Evolutionary conservation across 2,113 vertebrate species (phyloP).

Genomic region (Corythaixoides concolor): DNA sequence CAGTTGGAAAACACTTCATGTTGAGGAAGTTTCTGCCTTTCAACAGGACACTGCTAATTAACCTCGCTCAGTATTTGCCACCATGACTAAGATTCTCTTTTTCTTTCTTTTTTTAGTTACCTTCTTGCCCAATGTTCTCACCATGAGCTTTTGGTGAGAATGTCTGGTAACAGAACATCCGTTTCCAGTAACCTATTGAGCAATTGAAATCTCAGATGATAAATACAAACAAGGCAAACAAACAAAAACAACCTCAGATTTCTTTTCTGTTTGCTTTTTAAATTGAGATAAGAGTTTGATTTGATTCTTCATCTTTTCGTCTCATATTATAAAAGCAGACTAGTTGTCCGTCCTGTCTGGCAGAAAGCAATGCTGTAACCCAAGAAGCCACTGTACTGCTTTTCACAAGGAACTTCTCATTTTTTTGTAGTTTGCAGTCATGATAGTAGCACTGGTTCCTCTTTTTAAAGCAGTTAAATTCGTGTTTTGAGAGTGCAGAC

Average conservation of each 20-base stretch:
- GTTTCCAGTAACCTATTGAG: not conserved
- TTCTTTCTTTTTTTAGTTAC: not conserved
- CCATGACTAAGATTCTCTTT: not conserved
- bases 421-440: not conserved
- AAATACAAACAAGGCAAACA: not conserved
- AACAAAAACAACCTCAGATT: not conserved
- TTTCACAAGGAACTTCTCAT: not conserved
- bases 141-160: not conserved
- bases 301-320: not conserved
- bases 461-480: constrained; percentile 3
- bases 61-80: fast-evolving
- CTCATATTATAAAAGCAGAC: not conserved
- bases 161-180: not conserved
- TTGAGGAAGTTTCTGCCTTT: not conserved
- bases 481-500: not conserved
- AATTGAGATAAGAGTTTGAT: not conserved
- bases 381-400: not conserved
- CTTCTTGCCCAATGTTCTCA: not conserved
- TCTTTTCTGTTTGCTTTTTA: not conserved
- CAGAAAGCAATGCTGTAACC: not conserved
- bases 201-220: not conserved
- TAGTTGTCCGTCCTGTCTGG: not conserved
- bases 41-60: not conserved
- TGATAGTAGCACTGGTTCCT: not conserved
- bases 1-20: not conserved